Base-by-base conservation (phyloP, 64 coral and sea anemone species). In the Porites australiensis region DNA sequence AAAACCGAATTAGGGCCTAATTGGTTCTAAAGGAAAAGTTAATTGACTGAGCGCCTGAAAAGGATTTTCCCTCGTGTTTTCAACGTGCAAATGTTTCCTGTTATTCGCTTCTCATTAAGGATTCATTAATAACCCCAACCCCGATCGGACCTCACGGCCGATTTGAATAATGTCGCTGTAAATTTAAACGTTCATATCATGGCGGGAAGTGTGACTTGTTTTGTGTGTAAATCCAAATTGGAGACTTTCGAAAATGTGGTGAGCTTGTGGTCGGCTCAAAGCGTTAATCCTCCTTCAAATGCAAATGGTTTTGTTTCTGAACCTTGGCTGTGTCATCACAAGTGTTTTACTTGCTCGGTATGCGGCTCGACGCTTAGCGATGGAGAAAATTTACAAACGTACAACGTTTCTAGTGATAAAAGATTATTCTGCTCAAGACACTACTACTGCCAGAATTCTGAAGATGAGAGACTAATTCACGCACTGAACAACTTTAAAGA, bases 401-500 rank as follows among this genome's bases (percentile, higher is more conserved):
- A 45, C 64, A 22, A 46, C 12, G 86, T 93, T 79, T 88, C 86
- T 15, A 65, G 18, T 44, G 91, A 93, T 47, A 79, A 81, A 6
- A 79, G 23, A 18, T 50, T 93, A n/a, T 79, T 64, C 43, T 93
- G 92, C 72, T 50, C 82, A 82, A 58, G 23, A 69, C 92, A 83
- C 69, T 77, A 57, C 75, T 61, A 83, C 22, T 16, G 78, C 55
- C 47, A 62, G 16, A 89, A 76, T 77, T 66, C 49, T 3, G 68
- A 89, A 69, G 68, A 89, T 83, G 6, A 7, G 37, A 0, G 2
- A 52, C 88, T 94, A 22, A 83, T 83, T 15, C 74, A 50, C 58
- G 87, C 77, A 43, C 58, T 94, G 21, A 94, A 94, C 61, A 63
- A 74, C 72, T 94, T 94, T 59, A 81, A 66, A 82, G 87, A 57